These are phyloP conservation scores for Solenodon paradoxus DNA, from an alignment of 2,113 vertebrate species.

Conservation along the genomic window DNA sequence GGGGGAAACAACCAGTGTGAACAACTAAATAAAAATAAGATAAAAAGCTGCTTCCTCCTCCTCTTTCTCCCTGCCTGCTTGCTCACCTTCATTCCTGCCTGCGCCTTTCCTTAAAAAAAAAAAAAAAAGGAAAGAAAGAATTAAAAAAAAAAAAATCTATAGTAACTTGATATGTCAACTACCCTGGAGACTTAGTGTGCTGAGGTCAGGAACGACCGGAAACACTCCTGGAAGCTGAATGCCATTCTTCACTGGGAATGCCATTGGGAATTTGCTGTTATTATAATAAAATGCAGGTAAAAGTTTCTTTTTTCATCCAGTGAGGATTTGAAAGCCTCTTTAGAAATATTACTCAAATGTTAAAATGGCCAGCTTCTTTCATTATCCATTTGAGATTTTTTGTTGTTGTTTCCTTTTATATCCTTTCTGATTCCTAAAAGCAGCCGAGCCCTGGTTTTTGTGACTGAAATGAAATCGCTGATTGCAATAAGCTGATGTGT, in stretches of 20 bases:
- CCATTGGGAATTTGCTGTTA: not conserved
- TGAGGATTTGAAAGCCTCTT: not conserved
- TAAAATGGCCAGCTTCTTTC: not conserved
- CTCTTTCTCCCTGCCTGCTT: too few species aligned
- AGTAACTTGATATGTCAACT: accelerated
- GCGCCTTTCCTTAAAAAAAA: too few species aligned
- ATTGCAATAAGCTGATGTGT: not conserved
- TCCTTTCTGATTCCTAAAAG: not conserved
- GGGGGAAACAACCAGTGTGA: too few species aligned
- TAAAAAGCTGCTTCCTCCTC: too few species aligned
- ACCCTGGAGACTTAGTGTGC: not conserved
- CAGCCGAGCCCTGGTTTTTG: not conserved
- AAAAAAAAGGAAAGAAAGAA: too few species aligned
- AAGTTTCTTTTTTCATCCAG: not conserved
- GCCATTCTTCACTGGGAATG: not conserved
- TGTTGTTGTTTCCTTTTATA: slow-evolving; percentile 30
- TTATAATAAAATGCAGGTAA: not conserved
- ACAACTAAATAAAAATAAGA: too few species aligned
- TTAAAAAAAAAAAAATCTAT: not conserved
- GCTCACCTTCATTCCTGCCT: too few species aligned
- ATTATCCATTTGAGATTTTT: not conserved
- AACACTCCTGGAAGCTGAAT: not conserved
- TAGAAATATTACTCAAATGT: not conserved
- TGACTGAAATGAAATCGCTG: not conserved
- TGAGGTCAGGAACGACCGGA: too few species aligned